Conservation (phyloP, 2,888 invertebrate genomes). For the Dryococelus australis region DNA sequence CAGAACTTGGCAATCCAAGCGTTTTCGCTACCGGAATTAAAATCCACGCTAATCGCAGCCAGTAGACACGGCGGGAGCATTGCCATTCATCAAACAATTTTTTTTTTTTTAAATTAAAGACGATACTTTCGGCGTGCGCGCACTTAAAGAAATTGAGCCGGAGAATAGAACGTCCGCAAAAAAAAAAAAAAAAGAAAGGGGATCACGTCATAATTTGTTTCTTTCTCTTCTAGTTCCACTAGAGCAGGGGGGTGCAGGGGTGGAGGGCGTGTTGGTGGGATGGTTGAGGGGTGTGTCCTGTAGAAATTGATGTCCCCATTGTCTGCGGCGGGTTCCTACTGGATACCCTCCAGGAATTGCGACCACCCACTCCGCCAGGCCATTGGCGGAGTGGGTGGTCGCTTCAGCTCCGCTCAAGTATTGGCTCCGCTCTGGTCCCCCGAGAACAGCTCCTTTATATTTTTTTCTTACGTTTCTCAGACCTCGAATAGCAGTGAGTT, state of each 20-base stretch:
- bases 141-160: constrained; percentile 16
- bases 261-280: neutral
- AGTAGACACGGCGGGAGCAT: no score
- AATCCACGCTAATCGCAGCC: neutral
- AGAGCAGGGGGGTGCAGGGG: neutral
- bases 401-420: neutral
- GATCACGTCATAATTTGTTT: neutral
- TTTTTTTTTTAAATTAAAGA: neutral
- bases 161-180: neutral
- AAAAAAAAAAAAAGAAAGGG: neutral
- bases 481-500: neutral
- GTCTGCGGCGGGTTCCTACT: neutral
- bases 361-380: constrained; percentile 22
- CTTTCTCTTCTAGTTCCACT: neutral
- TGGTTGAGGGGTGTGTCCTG: neutral
- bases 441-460: neutral
- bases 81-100: neutral
- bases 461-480: neutral
- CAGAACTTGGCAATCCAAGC: neutral
- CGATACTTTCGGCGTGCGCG: neutral
- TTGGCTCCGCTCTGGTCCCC: neutral
- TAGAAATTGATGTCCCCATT: constrained; percentile 21
- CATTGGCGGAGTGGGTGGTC: constrained; percentile 13
- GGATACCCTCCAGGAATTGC: constrained; percentile 6
- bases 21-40: neutral